Evolutionary conservation across 2,113 vertebrate genomes (phyloP).

Genomic region (Corythornis vintsioides): DNA sequence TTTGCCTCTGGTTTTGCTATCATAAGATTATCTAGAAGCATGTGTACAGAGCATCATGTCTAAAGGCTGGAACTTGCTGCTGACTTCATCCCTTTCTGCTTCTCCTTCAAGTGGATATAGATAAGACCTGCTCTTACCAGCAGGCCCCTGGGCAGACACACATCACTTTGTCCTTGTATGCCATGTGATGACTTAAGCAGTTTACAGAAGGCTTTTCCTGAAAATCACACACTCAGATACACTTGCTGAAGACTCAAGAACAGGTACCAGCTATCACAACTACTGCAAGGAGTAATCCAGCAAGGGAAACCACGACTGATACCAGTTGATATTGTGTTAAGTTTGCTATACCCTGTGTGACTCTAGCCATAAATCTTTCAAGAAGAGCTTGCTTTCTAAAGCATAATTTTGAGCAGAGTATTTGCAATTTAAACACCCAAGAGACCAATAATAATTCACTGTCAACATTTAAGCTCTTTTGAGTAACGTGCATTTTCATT

Average conservation of each 20-base stretch:
- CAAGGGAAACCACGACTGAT: neutral
- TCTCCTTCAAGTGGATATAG: accelerated
- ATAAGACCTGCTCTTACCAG: neutral
- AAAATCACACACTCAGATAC: accelerated
- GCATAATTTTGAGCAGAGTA: neutral
- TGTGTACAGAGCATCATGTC: accelerated
- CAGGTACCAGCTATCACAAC: neutral
- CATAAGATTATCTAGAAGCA: neutral
- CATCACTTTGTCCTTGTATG: accelerated
- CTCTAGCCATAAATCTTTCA: constrained; percentile 53
- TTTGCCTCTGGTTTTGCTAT: neutral
- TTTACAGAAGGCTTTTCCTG: neutral
- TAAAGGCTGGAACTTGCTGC: neutral
- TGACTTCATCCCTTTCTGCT: neutral
- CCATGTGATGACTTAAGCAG: neutral
- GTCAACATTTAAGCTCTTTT: constrained; percentile 33
- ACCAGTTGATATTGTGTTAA: neutral
- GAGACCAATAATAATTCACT: constrained; percentile 39
- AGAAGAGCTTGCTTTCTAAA: neutral
- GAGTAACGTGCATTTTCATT: constrained; percentile 34
- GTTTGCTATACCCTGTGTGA: constrained; percentile 3
- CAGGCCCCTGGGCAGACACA: neutral
- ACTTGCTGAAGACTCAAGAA: neutral
- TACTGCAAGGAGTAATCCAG: neutral
- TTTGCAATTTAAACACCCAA: constrained; percentile 58